Percentiles rank a stretch among this genome's conserved stretches.
Conservation (phyloP, 2,797 vertebrate genomes). For the Melanotaenia trifasciata region DNA sequence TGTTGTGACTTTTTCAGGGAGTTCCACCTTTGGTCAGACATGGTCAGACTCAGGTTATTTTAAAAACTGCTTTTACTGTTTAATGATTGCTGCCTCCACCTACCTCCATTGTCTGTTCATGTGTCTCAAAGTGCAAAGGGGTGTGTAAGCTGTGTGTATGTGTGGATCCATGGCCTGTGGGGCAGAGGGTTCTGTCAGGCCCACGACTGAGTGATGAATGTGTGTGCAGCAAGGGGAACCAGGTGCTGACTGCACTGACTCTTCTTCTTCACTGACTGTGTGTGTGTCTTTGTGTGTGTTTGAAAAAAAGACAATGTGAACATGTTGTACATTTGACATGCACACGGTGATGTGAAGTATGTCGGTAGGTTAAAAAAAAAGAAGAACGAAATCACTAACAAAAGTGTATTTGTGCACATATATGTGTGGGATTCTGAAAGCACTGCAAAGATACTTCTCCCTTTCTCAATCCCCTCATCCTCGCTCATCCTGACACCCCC, state of each 20-base stretch:
- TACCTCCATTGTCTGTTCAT: constrained; percentile 23
- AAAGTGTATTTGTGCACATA: constrained; percentile 27
- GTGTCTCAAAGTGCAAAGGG: constrained; percentile 45
- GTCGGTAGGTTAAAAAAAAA: not conserved
- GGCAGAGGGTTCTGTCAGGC: constrained; percentile 75
- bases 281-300: constrained; percentile 23
- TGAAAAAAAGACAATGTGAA: constrained; percentile 28
- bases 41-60: not conserved
- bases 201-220: constrained; percentile 82
- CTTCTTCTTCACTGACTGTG: constrained; percentile 47
- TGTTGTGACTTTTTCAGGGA: not conserved
- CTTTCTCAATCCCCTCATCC: constrained; percentile 81
- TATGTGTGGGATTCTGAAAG: constrained; percentile 59
- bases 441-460: constrained; percentile 72
- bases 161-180: constrained; percentile 68
- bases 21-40: not conserved
- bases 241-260: constrained; percentile 71
- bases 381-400: constrained; percentile 12
- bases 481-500: constrained; percentile 81
- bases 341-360: constrained; percentile 14
- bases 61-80: constrained; percentile 11
- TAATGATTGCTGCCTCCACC: constrained; percentile 33
- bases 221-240: constrained; percentile 71
- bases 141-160: constrained; percentile 50
- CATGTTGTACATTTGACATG: constrained; percentile 18